Conservation (phyloP, 2,888 invertebrate species). For the Habroteleia sp. region DNA sequence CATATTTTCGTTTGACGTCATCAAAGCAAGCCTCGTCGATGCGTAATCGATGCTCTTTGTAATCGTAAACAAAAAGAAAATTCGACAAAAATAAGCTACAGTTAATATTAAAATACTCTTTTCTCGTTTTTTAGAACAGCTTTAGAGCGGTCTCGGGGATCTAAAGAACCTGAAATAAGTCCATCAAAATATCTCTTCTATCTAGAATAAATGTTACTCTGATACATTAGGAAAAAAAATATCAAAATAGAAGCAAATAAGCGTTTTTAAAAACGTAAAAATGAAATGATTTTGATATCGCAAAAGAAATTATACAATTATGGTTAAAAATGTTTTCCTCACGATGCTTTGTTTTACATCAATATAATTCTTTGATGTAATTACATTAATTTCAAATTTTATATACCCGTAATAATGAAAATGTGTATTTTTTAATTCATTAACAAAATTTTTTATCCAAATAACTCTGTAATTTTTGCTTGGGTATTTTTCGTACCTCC, state of each 20-base stretch:
- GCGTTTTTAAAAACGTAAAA: too few relatives aligned
- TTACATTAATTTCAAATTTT: too few relatives aligned
- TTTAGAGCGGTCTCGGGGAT: conserved; percentile 28
- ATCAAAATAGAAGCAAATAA: too few relatives aligned
- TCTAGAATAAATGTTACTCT: conserved; percentile 6
- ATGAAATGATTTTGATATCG: too few relatives aligned
- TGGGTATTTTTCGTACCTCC: conserved; percentile 11
- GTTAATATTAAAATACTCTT: conserved; percentile 42
- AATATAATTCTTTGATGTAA: too few relatives aligned
- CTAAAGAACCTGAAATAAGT: conserved; percentile 40
- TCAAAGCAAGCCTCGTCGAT: conserved; percentile 28
- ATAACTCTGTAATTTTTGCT: conserved; percentile 7
- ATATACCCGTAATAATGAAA: too few relatives aligned
- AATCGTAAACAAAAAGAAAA: conserved; percentile 25
- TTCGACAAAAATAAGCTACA: conserved; percentile 20
- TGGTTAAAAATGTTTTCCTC: too few relatives aligned
- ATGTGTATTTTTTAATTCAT: conserved; percentile 9
- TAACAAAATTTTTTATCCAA: conserved; percentile 21
- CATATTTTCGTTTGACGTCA: conserved; percentile 11
- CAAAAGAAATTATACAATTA: too few relatives aligned
- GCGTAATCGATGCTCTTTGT: conserved; percentile 35
- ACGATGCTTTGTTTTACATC: too few relatives aligned
- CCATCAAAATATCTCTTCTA: conserved; percentile 27
- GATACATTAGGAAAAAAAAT: background rate
- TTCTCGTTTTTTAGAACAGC: conserved; percentile 37